A percentile compares a stretch with the other conserved stretches of the same genome.
phyloP scores from a whole-genome alignment of 2,888 invertebrate genomes.

The Timema cristinae region DNA sequence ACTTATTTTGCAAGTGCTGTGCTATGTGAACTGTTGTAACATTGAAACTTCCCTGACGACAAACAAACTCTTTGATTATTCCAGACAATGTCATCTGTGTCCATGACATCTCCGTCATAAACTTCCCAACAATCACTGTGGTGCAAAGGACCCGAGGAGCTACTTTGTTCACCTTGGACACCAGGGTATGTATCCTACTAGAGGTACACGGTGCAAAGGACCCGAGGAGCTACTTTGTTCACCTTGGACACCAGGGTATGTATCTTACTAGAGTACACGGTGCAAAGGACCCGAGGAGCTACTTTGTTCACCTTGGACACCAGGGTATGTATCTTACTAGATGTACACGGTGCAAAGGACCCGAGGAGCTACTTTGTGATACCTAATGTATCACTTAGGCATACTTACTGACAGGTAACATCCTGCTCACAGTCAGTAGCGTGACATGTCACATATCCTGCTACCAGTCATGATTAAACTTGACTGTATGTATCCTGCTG shows the following conservation, averaged over 20 bases:
- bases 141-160: slow-evolving; percentile 82
- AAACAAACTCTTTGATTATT: slow-evolving; percentile 33
- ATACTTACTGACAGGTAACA: too few relatives aligned
- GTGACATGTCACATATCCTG: too few relatives aligned
- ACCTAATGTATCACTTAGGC: too few relatives aligned
- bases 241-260: slow-evolving; percentile 68
- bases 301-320: slow-evolving; percentile 80
- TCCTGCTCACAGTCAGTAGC: too few relatives aligned
- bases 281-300: slow-evolving; percentile 81
- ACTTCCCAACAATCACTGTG: slow-evolving; percentile 73
- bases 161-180: slow-evolving; percentile 78
- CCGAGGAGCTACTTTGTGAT: too few relatives aligned
- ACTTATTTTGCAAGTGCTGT: neutral
- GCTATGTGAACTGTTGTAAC: neutral
- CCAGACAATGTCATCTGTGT: slow-evolving; percentile 74
- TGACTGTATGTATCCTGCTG: too few relatives aligned
- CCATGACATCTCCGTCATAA: slow-evolving; percentile 75
- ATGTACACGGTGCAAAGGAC: too few relatives aligned
- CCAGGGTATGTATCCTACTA: slow-evolving; percentile 50
- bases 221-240: slow-evolving; percentile 87
- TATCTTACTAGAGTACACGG: slow-evolving; percentile 43
- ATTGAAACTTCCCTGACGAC: slow-evolving; percentile 9
- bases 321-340: slow-evolving; percentile 47
- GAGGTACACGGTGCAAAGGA: slow-evolving; percentile 59
- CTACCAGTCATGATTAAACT: too few relatives aligned